Percentiles rank a stretch among this genome's conserved stretches.
Conservation (phyloP, 2,888 invertebrate genomes). For the Drosophila quinaria region DNA sequence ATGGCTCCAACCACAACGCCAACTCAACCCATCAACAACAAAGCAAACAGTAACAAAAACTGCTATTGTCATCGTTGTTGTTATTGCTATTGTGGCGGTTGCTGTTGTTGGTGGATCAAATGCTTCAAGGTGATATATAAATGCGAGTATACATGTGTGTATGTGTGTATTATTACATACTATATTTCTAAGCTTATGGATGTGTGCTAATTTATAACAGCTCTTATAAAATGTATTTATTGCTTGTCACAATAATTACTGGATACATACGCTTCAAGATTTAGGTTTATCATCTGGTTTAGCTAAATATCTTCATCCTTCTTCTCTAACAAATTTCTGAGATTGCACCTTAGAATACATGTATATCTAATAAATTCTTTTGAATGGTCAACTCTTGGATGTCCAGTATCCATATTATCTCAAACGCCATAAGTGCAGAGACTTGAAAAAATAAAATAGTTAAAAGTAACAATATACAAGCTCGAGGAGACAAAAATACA, state of each 20-base stretch:
- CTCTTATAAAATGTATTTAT: not conserved
- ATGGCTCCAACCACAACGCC: slow-evolving; percentile 1
- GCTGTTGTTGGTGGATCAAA: slow-evolving; percentile 24
- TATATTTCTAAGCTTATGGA: not conserved
- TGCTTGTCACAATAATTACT: slow-evolving; percentile 8
- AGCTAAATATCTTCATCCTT: not conserved
- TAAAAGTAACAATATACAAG: too few relatives aligned
- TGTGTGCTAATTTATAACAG: slow-evolving; percentile 14
- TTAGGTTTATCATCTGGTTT: not conserved
- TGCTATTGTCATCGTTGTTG: slow-evolving; percentile 61
- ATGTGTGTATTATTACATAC: slow-evolving; percentile 1
- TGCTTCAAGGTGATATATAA: slow-evolving; percentile 50
- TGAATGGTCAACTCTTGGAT: too few relatives aligned
- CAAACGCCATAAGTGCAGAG: too few relatives aligned
- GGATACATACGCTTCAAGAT: not conserved
- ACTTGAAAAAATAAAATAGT: too few relatives aligned
- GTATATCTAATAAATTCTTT: too few relatives aligned
- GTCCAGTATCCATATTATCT: too few relatives aligned
- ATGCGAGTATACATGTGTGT: slow-evolving; percentile 11
- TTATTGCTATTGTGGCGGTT: slow-evolving; percentile 42
- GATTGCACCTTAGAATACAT: not conserved
- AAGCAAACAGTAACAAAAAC: slow-evolving; percentile 49
- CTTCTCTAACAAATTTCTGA: not conserved
- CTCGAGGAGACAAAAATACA: too few relatives aligned
- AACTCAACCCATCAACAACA: slow-evolving; percentile 34